These are phyloP conservation scores for Diadophis punctatus DNA, from an alignment of 2,113 vertebrate genomes.

Conservation along the genomic window DNA sequence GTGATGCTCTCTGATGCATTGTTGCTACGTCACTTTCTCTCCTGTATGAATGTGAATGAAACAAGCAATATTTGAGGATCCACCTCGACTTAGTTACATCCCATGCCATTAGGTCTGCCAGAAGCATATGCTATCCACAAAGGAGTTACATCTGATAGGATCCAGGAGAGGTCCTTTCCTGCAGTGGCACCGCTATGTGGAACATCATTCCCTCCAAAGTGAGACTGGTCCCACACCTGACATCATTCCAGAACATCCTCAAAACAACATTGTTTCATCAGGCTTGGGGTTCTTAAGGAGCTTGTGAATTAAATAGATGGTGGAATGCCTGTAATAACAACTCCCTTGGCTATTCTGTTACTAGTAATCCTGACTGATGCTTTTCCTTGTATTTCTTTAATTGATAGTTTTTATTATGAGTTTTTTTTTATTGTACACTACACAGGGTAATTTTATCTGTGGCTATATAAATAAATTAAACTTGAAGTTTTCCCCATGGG, in stretches of 20 bases:
- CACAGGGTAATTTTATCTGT: not conserved
- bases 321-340: not conserved
- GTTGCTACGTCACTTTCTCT: not conserved
- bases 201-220: not conserved
- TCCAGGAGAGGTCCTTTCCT: not conserved
- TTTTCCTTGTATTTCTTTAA: not conserved
- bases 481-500: not conserved
- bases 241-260: not conserved
- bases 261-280: not conserved
- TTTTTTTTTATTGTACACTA: not conserved
- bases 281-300: not conserved
- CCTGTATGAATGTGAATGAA: not conserved
- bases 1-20: not conserved
- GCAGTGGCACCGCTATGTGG: not conserved
- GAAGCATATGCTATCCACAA: not conserved
- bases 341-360: not conserved
- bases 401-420: not conserved
- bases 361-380: not conserved
- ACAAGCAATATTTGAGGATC: not conserved
- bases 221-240: not conserved
- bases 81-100: not conserved
- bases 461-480: not conserved
- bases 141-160: not conserved
- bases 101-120: not conserved
- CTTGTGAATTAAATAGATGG: not conserved